phyloP scores from a whole-genome alignment of 2,888 invertebrate species.

The Corythucha ciliata region DNA sequence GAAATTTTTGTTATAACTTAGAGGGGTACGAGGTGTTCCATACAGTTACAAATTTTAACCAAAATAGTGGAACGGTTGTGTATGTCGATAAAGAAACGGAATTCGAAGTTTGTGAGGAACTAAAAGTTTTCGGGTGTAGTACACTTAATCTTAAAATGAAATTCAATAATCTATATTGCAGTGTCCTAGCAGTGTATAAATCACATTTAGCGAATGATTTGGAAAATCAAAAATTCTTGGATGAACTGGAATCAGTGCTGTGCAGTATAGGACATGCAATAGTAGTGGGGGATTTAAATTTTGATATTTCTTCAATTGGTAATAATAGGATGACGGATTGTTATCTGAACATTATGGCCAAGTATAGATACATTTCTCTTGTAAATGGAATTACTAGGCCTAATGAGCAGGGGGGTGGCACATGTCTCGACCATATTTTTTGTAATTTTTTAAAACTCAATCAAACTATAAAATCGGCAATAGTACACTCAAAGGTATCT shows the following conservation, averaged over 20 bases:
- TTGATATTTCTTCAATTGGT: not conserved
- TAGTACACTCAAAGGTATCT: not conserved
- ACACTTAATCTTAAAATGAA: not conserved
- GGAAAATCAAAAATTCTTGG: not conserved
- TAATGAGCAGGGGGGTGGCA: not conserved
- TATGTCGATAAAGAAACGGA: not conserved
- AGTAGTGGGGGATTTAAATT: not conserved
- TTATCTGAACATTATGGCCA: not conserved
- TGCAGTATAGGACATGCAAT: not conserved
- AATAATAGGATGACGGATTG: not conserved
- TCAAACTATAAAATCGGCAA: not conserved
- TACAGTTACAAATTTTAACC: not conserved
- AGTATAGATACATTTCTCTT: not conserved
- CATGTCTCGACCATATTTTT: constrained; percentile 1
- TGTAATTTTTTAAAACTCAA: not conserved
- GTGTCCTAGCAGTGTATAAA: not conserved
- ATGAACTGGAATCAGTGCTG: not conserved
- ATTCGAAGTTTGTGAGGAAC: not conserved
- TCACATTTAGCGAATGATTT: not conserved
- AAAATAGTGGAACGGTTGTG: constrained; percentile 4
- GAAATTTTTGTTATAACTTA: not conserved
- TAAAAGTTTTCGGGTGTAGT: constrained; percentile 2
- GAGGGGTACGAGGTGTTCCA: not conserved
- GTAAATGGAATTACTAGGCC: constrained; percentile 6
- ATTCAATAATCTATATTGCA: not conserved